These are phyloP conservation scores for Labeo calbasu DNA, from an alignment of 2,797 vertebrate genomes.

Conservation along the genomic window DNA sequence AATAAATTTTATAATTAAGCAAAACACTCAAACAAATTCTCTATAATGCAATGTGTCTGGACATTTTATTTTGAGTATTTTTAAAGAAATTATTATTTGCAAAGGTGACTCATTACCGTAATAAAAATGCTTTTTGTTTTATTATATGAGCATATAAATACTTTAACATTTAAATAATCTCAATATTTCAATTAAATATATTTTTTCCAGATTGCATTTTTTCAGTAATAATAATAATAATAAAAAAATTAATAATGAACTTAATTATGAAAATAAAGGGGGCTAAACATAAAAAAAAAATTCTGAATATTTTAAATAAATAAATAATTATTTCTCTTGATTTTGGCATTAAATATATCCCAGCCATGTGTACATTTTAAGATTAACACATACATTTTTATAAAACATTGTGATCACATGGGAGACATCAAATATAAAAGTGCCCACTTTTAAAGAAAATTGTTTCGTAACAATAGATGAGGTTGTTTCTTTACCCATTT, in stretches of 20 bases:
- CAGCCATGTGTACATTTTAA: no score
- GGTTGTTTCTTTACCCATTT: constrained; percentile 88
- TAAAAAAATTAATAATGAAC: neutral
- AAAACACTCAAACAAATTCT: neutral
- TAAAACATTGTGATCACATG: neutral
- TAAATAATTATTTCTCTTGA: neutral
- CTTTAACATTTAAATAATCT: neutral
- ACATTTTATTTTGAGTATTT: neutral
- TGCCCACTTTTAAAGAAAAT: neutral
- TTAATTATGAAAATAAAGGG: no score
- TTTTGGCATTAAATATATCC: neutral
- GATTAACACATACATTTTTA: neutral
- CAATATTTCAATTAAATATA: neutral
- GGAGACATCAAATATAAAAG: neutral
- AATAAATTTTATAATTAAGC: no score
- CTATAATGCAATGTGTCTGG: neutral
- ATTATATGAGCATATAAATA: neutral
- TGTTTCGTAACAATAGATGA: neutral
- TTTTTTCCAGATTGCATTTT: neutral
- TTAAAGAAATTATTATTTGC: neutral
- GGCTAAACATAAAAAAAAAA: neutral
- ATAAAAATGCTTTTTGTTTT: neutral
- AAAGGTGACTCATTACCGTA: neutral
- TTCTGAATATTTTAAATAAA: neutral
- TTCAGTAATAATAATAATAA: neutral